phyloP scores from a whole-genome alignment of 2,888 invertebrate species.

The Dermolepida albohirtum region DNA sequence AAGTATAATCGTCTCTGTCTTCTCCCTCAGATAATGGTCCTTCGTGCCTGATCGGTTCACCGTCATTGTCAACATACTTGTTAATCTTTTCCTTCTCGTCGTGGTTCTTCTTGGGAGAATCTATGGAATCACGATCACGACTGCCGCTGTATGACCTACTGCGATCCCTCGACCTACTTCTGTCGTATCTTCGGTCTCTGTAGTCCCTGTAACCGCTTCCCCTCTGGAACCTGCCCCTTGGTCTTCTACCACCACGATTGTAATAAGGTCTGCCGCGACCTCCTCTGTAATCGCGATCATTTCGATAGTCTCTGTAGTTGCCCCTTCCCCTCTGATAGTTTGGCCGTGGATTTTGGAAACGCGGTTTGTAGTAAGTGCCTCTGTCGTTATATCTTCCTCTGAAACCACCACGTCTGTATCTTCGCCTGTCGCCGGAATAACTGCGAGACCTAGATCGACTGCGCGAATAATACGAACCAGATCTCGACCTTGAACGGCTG shows the following conservation, averaged over 20 bases:
- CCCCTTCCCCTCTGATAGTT: constrained; percentile 64
- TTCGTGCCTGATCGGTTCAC: constrained; percentile 66
- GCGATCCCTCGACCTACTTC: constrained; percentile 69
- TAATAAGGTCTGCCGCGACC: constrained; percentile 62
- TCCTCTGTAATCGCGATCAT: constrained; percentile 60
- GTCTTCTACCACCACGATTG: constrained; percentile 51
- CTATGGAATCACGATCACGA: constrained; percentile 64
- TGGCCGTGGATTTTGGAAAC: constrained; percentile 74
- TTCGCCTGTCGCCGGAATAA: constrained; percentile 68
- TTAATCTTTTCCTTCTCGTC: constrained; percentile 70
- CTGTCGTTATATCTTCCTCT: constrained; percentile 70
- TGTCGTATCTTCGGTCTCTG: constrained; percentile 74
- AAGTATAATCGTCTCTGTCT: constrained; percentile 68
- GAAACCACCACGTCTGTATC: constrained; percentile 66
- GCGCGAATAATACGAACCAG: constrained; percentile 69
- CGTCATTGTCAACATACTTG: constrained; percentile 67
- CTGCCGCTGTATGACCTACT: constrained; percentile 67
- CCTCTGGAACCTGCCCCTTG: constrained; percentile 51
- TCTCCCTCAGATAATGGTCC: constrained; percentile 72
- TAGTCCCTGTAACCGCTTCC: constrained; percentile 73
- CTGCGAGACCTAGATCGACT: constrained; percentile 71
- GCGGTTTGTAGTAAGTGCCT: constrained; percentile 83
- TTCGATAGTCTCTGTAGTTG: constrained; percentile 61
- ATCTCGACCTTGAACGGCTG: constrained; percentile 67
- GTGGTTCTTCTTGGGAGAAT: constrained; percentile 50